phyloP scores from a whole-genome alignment of 2,113 vertebrate genomes.

The Psammodynastes pulverulentus region DNA sequence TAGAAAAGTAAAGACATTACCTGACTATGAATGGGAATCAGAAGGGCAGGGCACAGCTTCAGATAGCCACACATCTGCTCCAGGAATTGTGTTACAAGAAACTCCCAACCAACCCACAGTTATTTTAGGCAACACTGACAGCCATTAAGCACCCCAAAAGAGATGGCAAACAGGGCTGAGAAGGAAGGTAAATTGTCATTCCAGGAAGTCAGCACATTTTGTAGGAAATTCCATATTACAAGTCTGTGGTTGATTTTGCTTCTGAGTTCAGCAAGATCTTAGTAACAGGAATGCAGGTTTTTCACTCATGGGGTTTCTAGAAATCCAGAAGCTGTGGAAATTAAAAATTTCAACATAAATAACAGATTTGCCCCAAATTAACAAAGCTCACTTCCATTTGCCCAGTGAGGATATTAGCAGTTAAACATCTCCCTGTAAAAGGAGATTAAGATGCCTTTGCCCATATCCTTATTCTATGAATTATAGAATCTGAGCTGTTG shows the following conservation, averaged over 20 bases:
- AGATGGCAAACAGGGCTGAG: neutral
- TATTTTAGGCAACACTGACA: neutral
- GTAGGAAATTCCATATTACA: neutral
- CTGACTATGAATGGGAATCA: neutral
- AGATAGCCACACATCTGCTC: neutral
- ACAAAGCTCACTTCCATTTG: neutral
- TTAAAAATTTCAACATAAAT: neutral
- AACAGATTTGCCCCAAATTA: neutral
- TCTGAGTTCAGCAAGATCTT: neutral
- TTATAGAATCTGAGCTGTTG: neutral
- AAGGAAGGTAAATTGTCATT: neutral
- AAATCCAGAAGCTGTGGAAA: constrained; percentile 73
- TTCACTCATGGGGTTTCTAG: constrained; percentile 41
- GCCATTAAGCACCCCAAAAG: neutral
- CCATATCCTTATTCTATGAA: neutral
- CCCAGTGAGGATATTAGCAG: neutral
- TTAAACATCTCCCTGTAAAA: fast-evolving
- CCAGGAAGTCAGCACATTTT: no score
- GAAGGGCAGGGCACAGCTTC: neutral
- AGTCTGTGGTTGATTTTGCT: neutral
- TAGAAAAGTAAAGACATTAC: neutral
- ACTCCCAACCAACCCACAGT: neutral
- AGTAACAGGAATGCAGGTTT: fast-evolving
- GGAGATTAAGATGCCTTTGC: neutral
- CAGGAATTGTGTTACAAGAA: neutral